A percentile compares a stretch with the other conserved stretches of the same genome.
phyloP scores from a whole-genome alignment of 2,888 invertebrate genomes.

The Heliconius charithonia region DNA sequence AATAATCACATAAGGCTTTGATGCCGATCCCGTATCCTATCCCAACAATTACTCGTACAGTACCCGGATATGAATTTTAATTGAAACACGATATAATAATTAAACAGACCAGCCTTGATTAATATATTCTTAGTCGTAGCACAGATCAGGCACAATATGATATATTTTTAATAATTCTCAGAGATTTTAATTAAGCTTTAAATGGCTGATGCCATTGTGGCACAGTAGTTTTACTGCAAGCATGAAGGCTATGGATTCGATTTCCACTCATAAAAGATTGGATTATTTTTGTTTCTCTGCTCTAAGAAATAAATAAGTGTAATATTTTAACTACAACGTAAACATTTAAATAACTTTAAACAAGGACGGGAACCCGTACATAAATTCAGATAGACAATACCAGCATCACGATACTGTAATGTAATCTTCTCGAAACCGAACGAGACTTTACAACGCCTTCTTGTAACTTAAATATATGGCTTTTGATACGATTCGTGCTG shows the following conservation, averaged over 20 bases:
- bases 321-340: not conserved
- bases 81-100: constrained; percentile 45
- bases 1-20: constrained; percentile 44
- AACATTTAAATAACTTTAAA: constrained; percentile 21
- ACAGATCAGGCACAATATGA: not conserved
- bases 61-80: constrained; percentile 47
- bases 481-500: not conserved
- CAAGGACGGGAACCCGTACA: constrained; percentile 22
- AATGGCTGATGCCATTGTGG: too few relatives aligned
- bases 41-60: constrained; percentile 40
- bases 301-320: too few relatives aligned
- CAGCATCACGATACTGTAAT: constrained; percentile 34
- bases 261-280: too few relatives aligned
- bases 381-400: constrained; percentile 36
- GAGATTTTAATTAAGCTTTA: not conserved
- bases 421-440: constrained; percentile 38
- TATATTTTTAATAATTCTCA: not conserved
- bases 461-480: constrained; percentile 15
- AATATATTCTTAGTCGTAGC: not conserved
- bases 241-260: too few relatives aligned
- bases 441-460: constrained; percentile 36
- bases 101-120: constrained; percentile 27
- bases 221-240: too few relatives aligned
- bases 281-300: too few relatives aligned
- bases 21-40: constrained; percentile 38